A percentile compares a stretch with the other conserved stretches of the same genome.
Evolutionary conservation across 2,113 vertebrate genomes (phyloP).

Genomic region (Shinisaurus crocodilurus): DNA sequence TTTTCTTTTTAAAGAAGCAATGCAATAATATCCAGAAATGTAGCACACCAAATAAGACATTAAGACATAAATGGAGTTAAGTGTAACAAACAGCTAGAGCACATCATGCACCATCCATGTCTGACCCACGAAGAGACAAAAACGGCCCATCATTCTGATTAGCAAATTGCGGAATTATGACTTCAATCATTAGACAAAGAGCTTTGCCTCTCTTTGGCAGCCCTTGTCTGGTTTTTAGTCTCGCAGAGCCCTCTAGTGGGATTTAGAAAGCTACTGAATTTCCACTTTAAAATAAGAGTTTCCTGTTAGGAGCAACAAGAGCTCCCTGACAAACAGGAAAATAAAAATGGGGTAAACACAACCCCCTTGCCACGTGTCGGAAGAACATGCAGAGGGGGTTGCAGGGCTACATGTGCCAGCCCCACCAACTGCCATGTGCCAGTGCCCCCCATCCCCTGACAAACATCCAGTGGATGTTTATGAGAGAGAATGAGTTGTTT

Average conservation of each 20-base stretch:
- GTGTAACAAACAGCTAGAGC: conserved; percentile 51
- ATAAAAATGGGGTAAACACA: background rate
- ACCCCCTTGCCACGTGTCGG: background rate
- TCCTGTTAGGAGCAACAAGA: accelerated
- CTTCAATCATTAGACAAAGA: background rate
- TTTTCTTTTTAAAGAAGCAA: conserved; percentile 29
- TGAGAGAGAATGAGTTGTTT: too few species aligned
- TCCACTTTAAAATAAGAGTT: accelerated
- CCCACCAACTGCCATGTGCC: background rate
- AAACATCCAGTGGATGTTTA: background rate
- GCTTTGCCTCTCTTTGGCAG: accelerated
- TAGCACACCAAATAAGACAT: conserved; percentile 67
- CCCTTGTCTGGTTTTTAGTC: conserved; percentile 61
- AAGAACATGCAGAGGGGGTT: background rate
- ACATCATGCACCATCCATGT: conserved; percentile 46
- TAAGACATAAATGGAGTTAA: conserved; percentile 66
- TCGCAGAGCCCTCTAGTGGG: conserved; percentile 85
- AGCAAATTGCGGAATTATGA: conserved; percentile 55
- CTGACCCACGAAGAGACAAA: conserved; percentile 64
- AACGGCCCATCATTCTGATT: conserved; percentile 58
- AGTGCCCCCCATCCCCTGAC: background rate
- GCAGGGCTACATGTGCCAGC: background rate
- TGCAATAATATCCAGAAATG: conserved; percentile 68
- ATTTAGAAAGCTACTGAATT: background rate
- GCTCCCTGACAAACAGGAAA: background rate